phyloP scores from a whole-genome alignment of 2,888 invertebrate species.

The Reticulitermes lucifugus region DNA sequence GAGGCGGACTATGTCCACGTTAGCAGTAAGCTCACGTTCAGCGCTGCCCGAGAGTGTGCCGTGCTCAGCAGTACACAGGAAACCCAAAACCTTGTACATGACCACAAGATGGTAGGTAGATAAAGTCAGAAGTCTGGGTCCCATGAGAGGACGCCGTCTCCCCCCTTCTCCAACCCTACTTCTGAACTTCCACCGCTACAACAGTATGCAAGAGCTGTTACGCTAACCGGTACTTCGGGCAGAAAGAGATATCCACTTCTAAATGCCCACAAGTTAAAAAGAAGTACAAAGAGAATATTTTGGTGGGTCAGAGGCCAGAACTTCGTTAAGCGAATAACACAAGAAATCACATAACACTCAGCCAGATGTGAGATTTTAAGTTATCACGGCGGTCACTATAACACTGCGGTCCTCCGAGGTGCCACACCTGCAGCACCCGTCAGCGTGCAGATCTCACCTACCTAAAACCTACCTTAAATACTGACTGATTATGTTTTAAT shows the following conservation, averaged over 20 bases:
- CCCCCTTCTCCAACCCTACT: neutral
- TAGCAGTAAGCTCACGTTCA: neutral
- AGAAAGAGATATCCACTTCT: conserved; percentile 18
- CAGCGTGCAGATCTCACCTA: no score
- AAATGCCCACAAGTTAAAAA: conserved; percentile 34
- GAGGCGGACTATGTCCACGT: neutral
- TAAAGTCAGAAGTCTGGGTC: neutral
- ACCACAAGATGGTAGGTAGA: conserved; percentile 16
- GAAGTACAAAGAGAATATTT: neutral
- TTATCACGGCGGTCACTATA: neutral
- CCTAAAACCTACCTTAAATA: no score
- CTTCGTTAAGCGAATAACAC: conserved; percentile 18
- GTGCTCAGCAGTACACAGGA: neutral
- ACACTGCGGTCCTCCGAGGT: no score
- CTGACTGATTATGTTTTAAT: no score
- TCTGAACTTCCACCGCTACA: neutral
- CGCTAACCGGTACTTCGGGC: neutral
- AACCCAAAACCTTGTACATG: neutral
- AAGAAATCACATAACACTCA: conserved; percentile 21
- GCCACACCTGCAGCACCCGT: no score
- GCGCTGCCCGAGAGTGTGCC: neutral
- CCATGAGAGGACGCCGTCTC: conserved; percentile 17
- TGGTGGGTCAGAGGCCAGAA: neutral
- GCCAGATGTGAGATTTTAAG: neutral
- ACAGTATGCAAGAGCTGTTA: conserved; percentile 22